Evolutionary conservation across 2,888 invertebrate species (phyloP), one percentile per base, ranked within the genome.

Genomic region (Euzetes globulus): DNA sequence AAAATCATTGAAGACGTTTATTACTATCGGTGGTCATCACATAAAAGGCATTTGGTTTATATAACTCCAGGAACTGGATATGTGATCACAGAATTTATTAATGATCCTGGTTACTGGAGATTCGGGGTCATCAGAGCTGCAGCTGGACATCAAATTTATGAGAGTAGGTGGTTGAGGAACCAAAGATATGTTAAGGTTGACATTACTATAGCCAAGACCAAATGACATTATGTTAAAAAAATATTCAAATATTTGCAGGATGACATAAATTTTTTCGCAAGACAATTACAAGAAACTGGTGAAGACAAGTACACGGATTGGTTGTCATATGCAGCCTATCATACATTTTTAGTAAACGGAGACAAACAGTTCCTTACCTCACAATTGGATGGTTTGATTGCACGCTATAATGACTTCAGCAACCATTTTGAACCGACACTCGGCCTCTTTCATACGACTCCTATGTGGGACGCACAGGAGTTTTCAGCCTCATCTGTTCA

Each of bases 1-100:
- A 63, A 63, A 63, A 29, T 37, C 11, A 63, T 63, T 63, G 63
- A 63, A 63, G 63, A 63, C 37, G 37, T 63, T 29, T 63, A 63
- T 37, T 63, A 63, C 63, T 63, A 63, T 37, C 63, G 63, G 15
- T 63, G 63, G 63, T 29, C 63, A 29, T n/a, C 33, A 37, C 63
- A 63, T 63, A 63, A 63, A 33, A 3, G 63, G 9, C 63, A 63
- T n/a, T 63, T 63, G 19, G 17, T 33, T 6, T 63, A 37, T 33
- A 11, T n/a, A 25, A 11, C n/a, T 1, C 5, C 9, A 3, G 63
- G 63, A 7, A 19, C 37, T 25, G 63, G 63, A 2, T 63, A 37
- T 63, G 15, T 37, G 6, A n/a, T 33, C 19, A 63, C 63, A 22
- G 63, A 63, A n/a, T 63, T 63, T 63, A 37, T 63, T 9, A 29